Percentiles rank a stretch among this genome's conserved stretches.
Conservation (phyloP, 2,797 vertebrate genomes). For the Peromyscus eremicus region DNA sequence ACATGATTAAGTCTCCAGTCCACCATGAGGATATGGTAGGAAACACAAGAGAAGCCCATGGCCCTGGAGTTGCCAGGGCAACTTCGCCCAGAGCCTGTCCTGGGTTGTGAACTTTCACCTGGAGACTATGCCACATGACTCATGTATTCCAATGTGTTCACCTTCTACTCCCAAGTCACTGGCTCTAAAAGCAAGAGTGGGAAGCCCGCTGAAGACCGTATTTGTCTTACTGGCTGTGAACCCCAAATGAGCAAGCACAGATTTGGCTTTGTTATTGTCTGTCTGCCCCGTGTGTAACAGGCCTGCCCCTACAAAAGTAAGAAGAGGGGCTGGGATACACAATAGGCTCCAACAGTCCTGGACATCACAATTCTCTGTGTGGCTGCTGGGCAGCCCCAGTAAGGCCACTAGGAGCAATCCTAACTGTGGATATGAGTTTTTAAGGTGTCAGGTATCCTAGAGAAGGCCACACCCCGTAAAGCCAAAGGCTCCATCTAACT, state of each 20-base stretch:
- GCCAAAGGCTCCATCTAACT: no score
- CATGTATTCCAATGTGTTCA: accelerated
- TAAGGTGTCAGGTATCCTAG: no score
- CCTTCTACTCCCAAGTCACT: neutral
- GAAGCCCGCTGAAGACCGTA: accelerated
- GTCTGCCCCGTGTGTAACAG: accelerated
- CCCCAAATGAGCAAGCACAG: neutral
- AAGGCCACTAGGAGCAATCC: neutral
- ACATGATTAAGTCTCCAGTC: accelerated
- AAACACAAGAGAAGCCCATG: neutral
- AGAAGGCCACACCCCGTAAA: no score
- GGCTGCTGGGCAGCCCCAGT: no score
- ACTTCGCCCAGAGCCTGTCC: neutral
- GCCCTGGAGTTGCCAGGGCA: neutral
- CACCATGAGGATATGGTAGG: neutral
- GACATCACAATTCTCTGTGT: neutral
- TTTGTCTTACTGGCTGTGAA: accelerated
- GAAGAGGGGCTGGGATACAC: neutral
- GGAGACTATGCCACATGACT: accelerated
- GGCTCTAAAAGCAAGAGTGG: no score
- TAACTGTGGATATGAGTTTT: neutral
- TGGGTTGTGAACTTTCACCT: accelerated
- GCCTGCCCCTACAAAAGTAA: accelerated
- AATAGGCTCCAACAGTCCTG: accelerated
- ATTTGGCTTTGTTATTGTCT: accelerated